Evolutionary conservation across 2,888 invertebrate species (phyloP), one percentile per base, ranked within the genome.

Genomic region (Gandaritis pyraliata): DNA sequence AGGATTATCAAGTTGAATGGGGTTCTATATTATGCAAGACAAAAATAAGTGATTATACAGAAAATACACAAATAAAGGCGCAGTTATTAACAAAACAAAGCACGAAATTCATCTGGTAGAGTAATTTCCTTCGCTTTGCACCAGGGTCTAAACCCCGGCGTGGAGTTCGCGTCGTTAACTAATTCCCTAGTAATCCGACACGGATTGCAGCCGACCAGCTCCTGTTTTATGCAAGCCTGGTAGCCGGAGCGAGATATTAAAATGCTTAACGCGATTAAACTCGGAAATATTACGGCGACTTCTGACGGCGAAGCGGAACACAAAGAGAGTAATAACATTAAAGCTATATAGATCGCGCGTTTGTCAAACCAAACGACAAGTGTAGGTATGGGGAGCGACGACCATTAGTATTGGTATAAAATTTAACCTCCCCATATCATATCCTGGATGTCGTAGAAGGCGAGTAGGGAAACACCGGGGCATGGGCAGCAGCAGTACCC

Each of bases 181-280:
- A 81, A 84, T 81, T 82, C 80, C 73, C 70, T 66, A 66, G 75
- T 79, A 80, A 83, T 80, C 75, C 77, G 33, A 57, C 74, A 72
- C 67, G 70, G 61, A 64, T 65, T 69, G 69, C 74, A 73, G 70
- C 64, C 58, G 58, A 58, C 62, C 58, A 41, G 58, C 61, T 51
- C 60, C 66, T 64, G 59, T 61, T 70, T 70, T 61, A 66, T 69
- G 70, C 61, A 65, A 68, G 61, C 68, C 70, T 72, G 72, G 71
- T 69, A 72, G 66, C 70, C 72, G 72, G 66, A 72, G 66, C 69
- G 66, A 71, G 70, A 72, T 75, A 72, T 74, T 72, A 76, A 75
- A 76, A 72, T 69, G 58, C 59, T 72, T 58, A 61, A 65, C 67
- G 68, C 69, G 69, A 72, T 73, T 77, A 73, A 68, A 64, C 67